phyloP scores from a whole-genome alignment of 2,113 vertebrate genomes.

The Phainopepla nitens region DNA sequence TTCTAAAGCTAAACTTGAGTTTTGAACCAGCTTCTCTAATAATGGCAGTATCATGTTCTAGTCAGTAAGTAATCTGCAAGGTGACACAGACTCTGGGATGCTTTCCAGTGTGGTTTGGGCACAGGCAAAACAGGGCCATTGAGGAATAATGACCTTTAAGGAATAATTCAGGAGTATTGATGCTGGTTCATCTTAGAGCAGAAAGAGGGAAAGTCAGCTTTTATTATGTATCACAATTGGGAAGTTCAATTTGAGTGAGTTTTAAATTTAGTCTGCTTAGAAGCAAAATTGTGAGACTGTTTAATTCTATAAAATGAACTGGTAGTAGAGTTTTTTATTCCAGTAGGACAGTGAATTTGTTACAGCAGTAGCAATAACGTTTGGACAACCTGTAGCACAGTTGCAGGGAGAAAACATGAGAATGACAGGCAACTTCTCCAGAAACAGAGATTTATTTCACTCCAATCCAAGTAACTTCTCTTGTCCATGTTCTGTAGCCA shows the following conservation, averaged over 20 bases:
- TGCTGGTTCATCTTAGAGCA: background rate
- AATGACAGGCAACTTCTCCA: background rate
- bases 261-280: background rate
- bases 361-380: background rate
- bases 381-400: background rate
- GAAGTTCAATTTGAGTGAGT: background rate
- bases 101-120: background rate
- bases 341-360: background rate
- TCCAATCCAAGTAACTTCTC: background rate
- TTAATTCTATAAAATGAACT: background rate
- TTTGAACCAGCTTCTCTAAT: background rate
- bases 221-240: background rate
- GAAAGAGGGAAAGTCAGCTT: background rate
- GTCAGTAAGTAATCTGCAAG: background rate
- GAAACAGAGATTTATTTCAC: background rate
- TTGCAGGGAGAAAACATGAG: background rate
- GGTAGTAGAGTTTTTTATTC: background rate
- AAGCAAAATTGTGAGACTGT: background rate
- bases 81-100: background rate
- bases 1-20: background rate
- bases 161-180: background rate
- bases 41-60: background rate
- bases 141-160: background rate
- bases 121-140: background rate
- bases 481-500: constrained; percentile 50